Percentiles rank a stretch among this genome's conserved stretches.
phyloP scores from a whole-genome alignment of 1,140 invertebrate genomes.

The Trichomalopsis sarcophagae region DNA sequence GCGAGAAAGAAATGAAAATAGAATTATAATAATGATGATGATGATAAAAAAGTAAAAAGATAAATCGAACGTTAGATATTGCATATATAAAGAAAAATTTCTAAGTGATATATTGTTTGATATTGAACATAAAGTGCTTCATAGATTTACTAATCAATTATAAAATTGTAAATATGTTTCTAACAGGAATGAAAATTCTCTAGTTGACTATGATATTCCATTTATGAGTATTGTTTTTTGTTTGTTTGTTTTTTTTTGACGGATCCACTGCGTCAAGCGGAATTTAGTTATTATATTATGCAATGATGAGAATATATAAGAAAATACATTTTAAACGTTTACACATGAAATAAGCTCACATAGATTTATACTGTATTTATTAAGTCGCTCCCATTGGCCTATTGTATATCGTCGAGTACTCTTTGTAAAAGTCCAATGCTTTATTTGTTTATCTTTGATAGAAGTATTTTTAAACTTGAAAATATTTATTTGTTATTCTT shows the following conservation, averaged over 20 bases:
- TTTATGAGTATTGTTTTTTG: constrained; percentile 50
- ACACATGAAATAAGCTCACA: constrained; percentile 18
- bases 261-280: constrained; percentile 1
- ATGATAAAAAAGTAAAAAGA: background rate
- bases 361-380: constrained; percentile 29
- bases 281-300: constrained; percentile 43
- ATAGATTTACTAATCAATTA: constrained; percentile 50
- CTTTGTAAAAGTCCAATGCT: constrained; percentile 3
- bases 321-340: constrained; percentile 36
- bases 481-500: constrained; percentile 30
- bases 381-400: constrained; percentile 15
- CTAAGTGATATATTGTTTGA: constrained; percentile 52
- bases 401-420: constrained; percentile 20
- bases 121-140: constrained; percentile 55
- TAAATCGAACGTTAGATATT: constrained; percentile 43
- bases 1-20: constrained; percentile 22
- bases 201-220: constrained; percentile 53
- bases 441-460: constrained; percentile 1
- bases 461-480: constrained; percentile 4
- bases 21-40: constrained; percentile 27
- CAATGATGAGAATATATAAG: constrained; percentile 26
- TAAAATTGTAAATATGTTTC: constrained; percentile 59
- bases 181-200: constrained; percentile 51
- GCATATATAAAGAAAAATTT: constrained; percentile 48
- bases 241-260: constrained; percentile 28